phyloP scores from a whole-genome alignment of 2,888 invertebrate genomes.

The Drosophila eohydei region DNA sequence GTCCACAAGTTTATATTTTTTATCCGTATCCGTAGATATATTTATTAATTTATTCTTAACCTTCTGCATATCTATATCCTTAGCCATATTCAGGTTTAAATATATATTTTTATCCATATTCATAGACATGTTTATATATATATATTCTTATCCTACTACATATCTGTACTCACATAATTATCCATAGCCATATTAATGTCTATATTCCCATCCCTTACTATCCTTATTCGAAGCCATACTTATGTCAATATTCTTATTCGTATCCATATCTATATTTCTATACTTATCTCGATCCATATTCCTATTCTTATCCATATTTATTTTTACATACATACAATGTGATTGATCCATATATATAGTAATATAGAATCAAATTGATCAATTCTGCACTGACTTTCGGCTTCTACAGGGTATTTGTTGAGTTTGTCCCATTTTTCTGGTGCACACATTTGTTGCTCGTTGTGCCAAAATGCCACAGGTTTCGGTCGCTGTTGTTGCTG shows the following conservation, averaged over 20 bases:
- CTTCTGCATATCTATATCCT: not conserved
- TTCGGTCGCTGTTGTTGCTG: slow-evolving; percentile 1
- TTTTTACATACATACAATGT: no score
- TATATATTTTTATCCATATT: not conserved
- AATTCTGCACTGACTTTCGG: not conserved
- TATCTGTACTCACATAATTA: not conserved
- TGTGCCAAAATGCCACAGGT: slow-evolving; percentile 55
- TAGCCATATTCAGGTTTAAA: not conserved
- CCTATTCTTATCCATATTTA: no score
- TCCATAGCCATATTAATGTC: not conserved
- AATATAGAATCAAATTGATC: no score
- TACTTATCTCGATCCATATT: no score
- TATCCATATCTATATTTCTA: not conserved
- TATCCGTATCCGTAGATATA: not conserved
- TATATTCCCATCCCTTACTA: not conserved
- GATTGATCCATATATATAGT: no score
- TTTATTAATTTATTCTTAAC: not conserved
- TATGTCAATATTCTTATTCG: not conserved
- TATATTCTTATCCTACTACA: not conserved
- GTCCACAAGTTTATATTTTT: not conserved
- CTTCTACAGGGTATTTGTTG: slow-evolving; percentile 28
- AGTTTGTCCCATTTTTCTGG: not conserved
- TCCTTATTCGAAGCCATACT: not conserved
- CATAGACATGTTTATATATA: not conserved
- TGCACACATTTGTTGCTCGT: slow-evolving; percentile 15